Base-by-base conservation (phyloP, 2,888 invertebrate species). In the Enchytraeus crypticus region DNA sequence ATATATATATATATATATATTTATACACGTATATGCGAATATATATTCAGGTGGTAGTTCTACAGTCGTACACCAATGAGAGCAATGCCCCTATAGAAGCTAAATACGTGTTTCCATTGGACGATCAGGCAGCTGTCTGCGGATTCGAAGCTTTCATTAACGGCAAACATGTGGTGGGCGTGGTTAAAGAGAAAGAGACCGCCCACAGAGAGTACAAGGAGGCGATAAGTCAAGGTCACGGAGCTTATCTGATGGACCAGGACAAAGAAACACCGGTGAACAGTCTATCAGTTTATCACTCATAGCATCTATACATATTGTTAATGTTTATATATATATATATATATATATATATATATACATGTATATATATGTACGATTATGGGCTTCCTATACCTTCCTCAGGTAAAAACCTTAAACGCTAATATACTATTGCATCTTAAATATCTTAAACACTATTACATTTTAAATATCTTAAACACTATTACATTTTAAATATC, bases 101-200 rank as follows among this genome's bases (percentile, higher is more conserved):
- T 8, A 79, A 79, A 69, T 80, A 78, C 68, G 77, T 80, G 30
- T 80, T 80, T 62, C 80, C 80, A 0, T 71, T 80, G 54, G 75
- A 74, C 47, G 79, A 78, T 27, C 71, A 73, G 66, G 79, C 78
- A 18, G 78, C 76, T 11, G 78, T 80, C 32, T 79, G 78, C 69
- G 79, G 78, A 0, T 80, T 80, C 69, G 80, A 80, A 63, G 80
- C 80, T 1, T 79, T 75, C 68, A 78, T 80, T 63, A 78, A 79
- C 64, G 76, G 74, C 47, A 78, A 78, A 60, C 78, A 79, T 63
- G 73, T 80, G 18, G 70, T 79, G 3, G 80, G 79, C 14, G 63
- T 66, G 60, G 77, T 80, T 57, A 77, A 80, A 63, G 79, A 80
- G 68, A 80, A 80, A 62, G 74, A 78, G 62, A 68, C 67, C 23